Evolutionary conservation across 2,888 invertebrate species (phyloP).

Genomic region (Falcaria lacertinaria): DNA sequence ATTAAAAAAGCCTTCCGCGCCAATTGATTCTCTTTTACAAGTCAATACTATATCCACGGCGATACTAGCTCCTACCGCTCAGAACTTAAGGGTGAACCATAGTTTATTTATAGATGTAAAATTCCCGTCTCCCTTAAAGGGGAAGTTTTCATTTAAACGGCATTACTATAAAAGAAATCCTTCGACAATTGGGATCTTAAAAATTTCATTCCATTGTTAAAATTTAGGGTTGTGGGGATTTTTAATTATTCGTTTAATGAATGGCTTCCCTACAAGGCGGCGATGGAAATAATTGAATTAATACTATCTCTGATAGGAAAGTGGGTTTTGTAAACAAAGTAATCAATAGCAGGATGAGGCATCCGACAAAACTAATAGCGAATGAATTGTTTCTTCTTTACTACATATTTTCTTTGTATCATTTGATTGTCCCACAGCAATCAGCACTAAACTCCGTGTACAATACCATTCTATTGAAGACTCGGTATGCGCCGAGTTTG

Average conservation of each 20-base stretch:
- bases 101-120: slow-evolving; percentile 14
- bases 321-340: too few relatives aligned
- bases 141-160: slow-evolving; percentile 58
- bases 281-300: background rate
- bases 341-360: too few relatives aligned
- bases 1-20: slow-evolving; percentile 66
- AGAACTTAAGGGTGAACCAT: slow-evolving; percentile 18
- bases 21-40: slow-evolving; percentile 67
- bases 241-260: slow-evolving; percentile 24
- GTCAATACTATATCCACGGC: slow-evolving; percentile 28
- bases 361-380: too few relatives aligned
- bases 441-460: too few relatives aligned
- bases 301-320: too few relatives aligned
- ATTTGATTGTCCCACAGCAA: too few relatives aligned
- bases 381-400: too few relatives aligned
- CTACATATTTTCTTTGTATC: too few relatives aligned
- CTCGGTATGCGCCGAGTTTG: too few relatives aligned
- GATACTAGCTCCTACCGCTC: slow-evolving; percentile 22
- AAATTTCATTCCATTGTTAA: slow-evolving; percentile 34
- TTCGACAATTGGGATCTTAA: slow-evolving; percentile 51
- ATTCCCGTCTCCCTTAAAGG: slow-evolving; percentile 35
- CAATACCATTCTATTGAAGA: too few relatives aligned
- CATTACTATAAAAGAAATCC: slow-evolving; percentile 64
- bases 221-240: slow-evolving; percentile 4
- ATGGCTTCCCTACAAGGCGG: slow-evolving; percentile 14